These are phyloP conservation scores for Lepidostoma basale DNA, from an alignment of 1,140 invertebrate species.

Conservation along the genomic window DNA sequence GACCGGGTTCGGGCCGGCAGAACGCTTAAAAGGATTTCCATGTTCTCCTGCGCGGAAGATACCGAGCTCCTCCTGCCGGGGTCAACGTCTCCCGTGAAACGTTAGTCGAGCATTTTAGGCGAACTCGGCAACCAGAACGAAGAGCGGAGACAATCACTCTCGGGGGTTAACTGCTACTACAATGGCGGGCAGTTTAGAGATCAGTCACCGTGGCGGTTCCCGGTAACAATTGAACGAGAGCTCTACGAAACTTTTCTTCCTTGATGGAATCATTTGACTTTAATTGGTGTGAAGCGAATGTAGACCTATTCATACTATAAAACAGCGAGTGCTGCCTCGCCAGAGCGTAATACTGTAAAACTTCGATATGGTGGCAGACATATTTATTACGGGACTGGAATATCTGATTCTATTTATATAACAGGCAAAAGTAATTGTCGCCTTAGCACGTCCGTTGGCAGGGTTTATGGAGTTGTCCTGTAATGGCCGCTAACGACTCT, in stretches of 20 bases:
- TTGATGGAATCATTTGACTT: no score
- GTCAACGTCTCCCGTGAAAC: slow-evolving; percentile 16
- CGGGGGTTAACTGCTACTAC: neutral
- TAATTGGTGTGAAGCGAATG: no score
- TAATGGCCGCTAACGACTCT: slow-evolving; percentile 24
- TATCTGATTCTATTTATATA: slow-evolving; percentile 7
- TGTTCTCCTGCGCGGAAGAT: neutral
- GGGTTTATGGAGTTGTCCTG: slow-evolving; percentile 21
- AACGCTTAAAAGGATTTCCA: slow-evolving; percentile 26
- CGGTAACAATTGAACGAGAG: no score
- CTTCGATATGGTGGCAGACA: neutral
- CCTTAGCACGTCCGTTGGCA: slow-evolving; percentile 12
- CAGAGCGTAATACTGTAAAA: no score
- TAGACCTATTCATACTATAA: no score
- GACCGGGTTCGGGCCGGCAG: neutral
- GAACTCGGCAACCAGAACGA: slow-evolving; percentile 11
- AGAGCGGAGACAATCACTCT: neutral
- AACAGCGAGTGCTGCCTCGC: no score
- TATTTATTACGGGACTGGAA: slow-evolving; percentile 8
- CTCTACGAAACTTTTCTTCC: no score
- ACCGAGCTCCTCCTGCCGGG: neutral
- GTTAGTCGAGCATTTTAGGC: slow-evolving; percentile 12
- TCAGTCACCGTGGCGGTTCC: slow-evolving; percentile 5
- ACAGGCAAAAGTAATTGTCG: slow-evolving; percentile 17
- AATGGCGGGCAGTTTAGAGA: neutral